phyloP scores from a whole-genome alignment of 2,797 vertebrate species.

The Karalla daura region DNA sequence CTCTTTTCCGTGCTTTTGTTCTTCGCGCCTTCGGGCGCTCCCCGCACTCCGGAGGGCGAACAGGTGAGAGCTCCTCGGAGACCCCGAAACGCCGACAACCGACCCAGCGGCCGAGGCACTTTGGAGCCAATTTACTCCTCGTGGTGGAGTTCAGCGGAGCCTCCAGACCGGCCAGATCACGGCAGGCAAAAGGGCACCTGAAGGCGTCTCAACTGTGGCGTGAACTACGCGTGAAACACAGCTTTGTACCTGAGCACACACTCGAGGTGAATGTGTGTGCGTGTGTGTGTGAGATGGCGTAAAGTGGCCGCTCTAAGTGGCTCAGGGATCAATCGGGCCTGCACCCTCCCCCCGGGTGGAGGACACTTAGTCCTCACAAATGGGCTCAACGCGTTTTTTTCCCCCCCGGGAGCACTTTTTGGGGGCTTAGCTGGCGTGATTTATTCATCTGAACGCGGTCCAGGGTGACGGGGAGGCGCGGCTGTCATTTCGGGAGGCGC shows the following conservation, averaged over 20 bases:
- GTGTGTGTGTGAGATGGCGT: constrained; percentile 29
- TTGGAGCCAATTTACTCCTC: no score
- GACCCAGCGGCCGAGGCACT: no score
- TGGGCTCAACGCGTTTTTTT: constrained; percentile 49
- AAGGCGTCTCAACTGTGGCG: no score
- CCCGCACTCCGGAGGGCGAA: no score
- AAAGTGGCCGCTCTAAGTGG: constrained; percentile 42
- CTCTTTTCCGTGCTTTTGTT: no score
- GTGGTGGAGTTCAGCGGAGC: no score
- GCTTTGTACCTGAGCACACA: background rate
- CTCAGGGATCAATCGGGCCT: constrained; percentile 52
- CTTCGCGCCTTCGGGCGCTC: no score
- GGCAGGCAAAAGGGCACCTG: no score
- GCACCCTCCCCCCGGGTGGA: constrained; percentile 34
- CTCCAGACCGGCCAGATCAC: no score
- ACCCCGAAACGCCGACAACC: no score
- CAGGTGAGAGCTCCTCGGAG: no score
- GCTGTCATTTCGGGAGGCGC: constrained; percentile 12
- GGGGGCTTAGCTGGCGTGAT: constrained; percentile 47
- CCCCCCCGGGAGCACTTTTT: constrained; percentile 52
- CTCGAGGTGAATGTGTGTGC: constrained; percentile 7
- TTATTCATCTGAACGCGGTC: constrained; percentile 52
- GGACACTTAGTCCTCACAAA: constrained; percentile 59
- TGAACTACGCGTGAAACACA: no score
- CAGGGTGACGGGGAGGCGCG: constrained; percentile 23